phyloP scores from a whole-genome alignment of 2,888 invertebrate species.

The Geotrupes spiniger region DNA sequence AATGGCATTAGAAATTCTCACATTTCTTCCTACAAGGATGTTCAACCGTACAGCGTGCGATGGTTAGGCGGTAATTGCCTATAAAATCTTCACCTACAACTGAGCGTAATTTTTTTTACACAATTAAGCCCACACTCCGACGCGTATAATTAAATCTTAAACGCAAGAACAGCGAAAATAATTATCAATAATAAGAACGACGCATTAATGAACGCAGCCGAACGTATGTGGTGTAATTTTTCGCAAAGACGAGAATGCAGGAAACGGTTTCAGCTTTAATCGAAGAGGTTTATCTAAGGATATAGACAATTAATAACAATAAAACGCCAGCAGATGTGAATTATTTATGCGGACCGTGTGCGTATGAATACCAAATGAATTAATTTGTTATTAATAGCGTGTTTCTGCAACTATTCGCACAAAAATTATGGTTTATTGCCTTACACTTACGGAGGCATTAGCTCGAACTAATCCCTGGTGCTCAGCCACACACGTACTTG shows the following conservation, averaged over 20 bases:
- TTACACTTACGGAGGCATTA: slow-evolving; percentile 1
- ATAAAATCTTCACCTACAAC: slow-evolving; percentile 7
- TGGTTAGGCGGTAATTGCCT: slow-evolving; percentile 1
- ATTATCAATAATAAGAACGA: too few relatives aligned
- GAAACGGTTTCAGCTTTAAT: slow-evolving; percentile 20
- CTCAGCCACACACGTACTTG: neutral
- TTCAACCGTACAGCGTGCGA: neutral
- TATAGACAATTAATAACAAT: slow-evolving; percentile 25
- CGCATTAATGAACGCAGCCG: too few relatives aligned
- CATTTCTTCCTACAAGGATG: neutral
- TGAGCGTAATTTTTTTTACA: neutral
- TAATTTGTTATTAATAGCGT: slow-evolving; percentile 15
- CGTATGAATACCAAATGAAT: slow-evolving; percentile 6
- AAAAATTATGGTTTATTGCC: neutral
- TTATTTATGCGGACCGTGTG: slow-evolving; percentile 9
- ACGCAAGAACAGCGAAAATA: too few relatives aligned
- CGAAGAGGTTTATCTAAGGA: slow-evolving; percentile 18
- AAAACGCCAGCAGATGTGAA: slow-evolving; percentile 16
- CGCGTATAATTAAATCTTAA: too few relatives aligned
- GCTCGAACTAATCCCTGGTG: neutral
- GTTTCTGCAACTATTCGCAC: slow-evolving; percentile 7
- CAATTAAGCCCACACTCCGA: neutral
- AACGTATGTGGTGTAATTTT: neutral
- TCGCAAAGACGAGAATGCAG: slow-evolving; percentile 9
- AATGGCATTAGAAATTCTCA: slow-evolving; percentile 3